phyloP scores from a whole-genome alignment of 2,888 invertebrate genomes.

The Pyrochroa serraticornis region DNA sequence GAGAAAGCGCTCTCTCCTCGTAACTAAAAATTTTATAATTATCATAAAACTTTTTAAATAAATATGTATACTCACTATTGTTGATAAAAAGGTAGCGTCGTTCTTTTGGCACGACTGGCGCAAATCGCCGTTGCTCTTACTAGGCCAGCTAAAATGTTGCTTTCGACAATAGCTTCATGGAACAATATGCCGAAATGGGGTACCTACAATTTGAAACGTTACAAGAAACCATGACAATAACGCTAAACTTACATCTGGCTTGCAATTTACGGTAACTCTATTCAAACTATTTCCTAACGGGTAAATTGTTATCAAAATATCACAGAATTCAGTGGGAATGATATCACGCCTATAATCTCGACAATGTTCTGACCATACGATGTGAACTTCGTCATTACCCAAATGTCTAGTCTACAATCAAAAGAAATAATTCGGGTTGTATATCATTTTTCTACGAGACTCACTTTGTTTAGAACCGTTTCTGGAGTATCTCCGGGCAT shows the following conservation, averaged over 20 bases:
- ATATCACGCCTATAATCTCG: constrained; percentile 95
- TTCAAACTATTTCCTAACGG: constrained; percentile 86
- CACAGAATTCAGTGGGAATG: constrained; percentile 98
- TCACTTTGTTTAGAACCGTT: constrained; percentile 83
- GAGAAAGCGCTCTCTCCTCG: constrained; percentile 85
- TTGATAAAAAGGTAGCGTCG: constrained; percentile 87
- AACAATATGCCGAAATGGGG: constrained; percentile 96
- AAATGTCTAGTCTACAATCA: constrained; percentile 82
- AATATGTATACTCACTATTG: constrained; percentile 72
- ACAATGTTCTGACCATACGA: constrained; percentile 98
- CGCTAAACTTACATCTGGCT: constrained; percentile 73
- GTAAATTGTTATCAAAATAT: constrained; percentile 96
- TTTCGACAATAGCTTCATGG: constrained; percentile 85
- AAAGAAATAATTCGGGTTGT: no score
- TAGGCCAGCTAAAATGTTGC: constrained; percentile 77
- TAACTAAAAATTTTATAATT: constrained; percentile 65
- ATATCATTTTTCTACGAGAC: no score
- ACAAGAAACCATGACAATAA: neutral
- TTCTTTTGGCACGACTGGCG: constrained; percentile 90
- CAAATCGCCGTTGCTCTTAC: constrained; percentile 89
- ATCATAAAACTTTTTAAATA: neutral
- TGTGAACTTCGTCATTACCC: constrained; percentile 98
- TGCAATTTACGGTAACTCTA: constrained; percentile 86
- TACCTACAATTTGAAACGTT: constrained; percentile 61
- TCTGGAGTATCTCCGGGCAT: constrained; percentile 93